Base-by-base conservation (phyloP, 2,888 invertebrate genomes). In the Hymenopus coronatus region DNA sequence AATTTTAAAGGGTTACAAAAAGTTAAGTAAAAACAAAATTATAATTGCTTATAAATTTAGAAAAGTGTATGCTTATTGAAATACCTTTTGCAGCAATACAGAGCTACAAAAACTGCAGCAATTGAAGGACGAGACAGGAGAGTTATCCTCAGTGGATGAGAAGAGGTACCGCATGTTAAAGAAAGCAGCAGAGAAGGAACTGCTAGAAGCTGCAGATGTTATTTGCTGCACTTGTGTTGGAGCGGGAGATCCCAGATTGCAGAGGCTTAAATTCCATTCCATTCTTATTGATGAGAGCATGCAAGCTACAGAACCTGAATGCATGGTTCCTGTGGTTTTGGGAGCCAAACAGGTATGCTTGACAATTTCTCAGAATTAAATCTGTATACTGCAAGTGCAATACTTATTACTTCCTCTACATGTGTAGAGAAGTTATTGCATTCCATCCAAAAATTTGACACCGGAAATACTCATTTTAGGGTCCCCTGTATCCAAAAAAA, bases 151-250 rank as follows among this genome's bases (percentile, higher is more conserved):
- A 0, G 97, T 97, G 0, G 99, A 99, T 93, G 99, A 99, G 93
- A 97, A 99, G 91, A 95, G 99, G 1, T 99, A 98, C 92, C 95
- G 98, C 1, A 96, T 97, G 90, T 93, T 99, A 91, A 98, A 99
- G 91, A 97, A 98, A 92, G 96, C 97, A 46, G 97, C 98, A 14
- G 99, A 99, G 92, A 96, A 97, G 88, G 97, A 98, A 91, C 94
- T 99, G 20, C 93, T 98, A 3, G 98, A 98, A 93, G 98, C 98
- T 0, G 99, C 99, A 1, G 99, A 99, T 93, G 99, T 99, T 0
- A 98, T 99, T 89, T 99, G 99, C 92, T 99, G 99, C 92, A 99
- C 99, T 0, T 99, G 99, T 93, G 99, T 99, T 0, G 99, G 99
- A 20, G 99, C 99, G 0, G 99, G 99, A 0, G 99, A 99, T 94